phyloP scores from a whole-genome alignment of 2,797 vertebrate genomes.

The Muraenolepis orangiensis region DNA sequence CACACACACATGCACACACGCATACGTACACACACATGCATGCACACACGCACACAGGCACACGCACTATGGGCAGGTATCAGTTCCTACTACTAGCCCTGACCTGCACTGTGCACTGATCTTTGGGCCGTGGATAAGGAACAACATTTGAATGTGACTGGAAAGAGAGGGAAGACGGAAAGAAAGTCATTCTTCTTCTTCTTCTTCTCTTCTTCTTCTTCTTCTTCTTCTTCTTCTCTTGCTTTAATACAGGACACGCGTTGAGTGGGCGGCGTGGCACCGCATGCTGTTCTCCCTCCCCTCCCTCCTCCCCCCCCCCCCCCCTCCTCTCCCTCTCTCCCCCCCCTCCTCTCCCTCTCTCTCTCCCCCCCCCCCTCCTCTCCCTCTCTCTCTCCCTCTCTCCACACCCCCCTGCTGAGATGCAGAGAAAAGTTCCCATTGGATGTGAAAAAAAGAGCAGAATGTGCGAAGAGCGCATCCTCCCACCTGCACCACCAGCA shows the following conservation, averaged over 20 bases:
- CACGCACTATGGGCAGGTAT: not conserved
- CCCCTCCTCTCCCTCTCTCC: no score
- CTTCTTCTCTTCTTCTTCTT: constrained; percentile 37
- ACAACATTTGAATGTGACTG: not conserved
- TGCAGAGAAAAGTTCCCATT: constrained; percentile 29
- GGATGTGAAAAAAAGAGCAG: constrained; percentile 52
- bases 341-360: no score
- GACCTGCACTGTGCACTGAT: not conserved
- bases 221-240: constrained; percentile 22
- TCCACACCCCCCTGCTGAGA: constrained; percentile 53
- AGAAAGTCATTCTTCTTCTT: constrained; percentile 9
- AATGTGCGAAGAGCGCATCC: constrained; percentile 41
- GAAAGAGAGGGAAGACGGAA: not conserved
- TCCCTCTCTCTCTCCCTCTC: no score
- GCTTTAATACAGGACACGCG: constrained; percentile 65
- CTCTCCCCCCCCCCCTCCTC: no score
- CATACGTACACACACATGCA: not conserved
- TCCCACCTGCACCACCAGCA: constrained; percentile 11
- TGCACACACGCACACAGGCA: not conserved
- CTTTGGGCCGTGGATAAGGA: not conserved
- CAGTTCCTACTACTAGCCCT: no score
- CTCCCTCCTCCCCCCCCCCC: no score
- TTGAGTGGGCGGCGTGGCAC: constrained; percentile 74
- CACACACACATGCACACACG: no score
- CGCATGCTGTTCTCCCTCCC: constrained; percentile 59